Percentiles rank a stretch among this genome's conserved stretches.
Conservation (phyloP, 1,140 invertebrate genomes). For the Nephila pilipes region DNA sequence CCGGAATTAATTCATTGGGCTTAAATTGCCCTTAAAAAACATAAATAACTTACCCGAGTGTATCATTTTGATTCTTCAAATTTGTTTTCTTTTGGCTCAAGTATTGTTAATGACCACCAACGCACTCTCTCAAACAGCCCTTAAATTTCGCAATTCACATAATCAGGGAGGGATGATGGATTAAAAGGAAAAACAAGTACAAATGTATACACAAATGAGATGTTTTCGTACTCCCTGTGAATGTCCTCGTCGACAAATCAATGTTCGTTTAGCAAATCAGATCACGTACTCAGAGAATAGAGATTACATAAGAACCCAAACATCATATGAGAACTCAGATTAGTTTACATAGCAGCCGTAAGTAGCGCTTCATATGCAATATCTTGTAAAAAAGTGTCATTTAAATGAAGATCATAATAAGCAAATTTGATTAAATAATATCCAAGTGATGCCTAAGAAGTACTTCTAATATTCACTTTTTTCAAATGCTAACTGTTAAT, state of each 20-base stretch:
- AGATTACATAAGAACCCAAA: not conserved
- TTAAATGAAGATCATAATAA: too few relatives aligned
- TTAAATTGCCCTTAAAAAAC: slow-evolving; percentile 81
- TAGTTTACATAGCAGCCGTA: not conserved
- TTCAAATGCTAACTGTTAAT: too few relatives aligned
- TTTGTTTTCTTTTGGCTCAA: slow-evolving; percentile 38
- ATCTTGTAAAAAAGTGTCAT: too few relatives aligned
- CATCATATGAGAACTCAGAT: not conserved
- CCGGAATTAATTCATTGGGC: too few relatives aligned
- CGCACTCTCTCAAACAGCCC: slow-evolving; percentile 62
- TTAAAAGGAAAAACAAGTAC: slow-evolving; percentile 17
- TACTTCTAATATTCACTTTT: too few relatives aligned
- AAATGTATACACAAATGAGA: slow-evolving; percentile 3
- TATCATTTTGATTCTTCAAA: slow-evolving; percentile 2
- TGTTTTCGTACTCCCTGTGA: not conserved
- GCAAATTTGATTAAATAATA: too few relatives aligned
- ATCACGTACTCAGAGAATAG: not conserved
- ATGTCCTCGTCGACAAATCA: slow-evolving; percentile 34
- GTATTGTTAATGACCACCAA: slow-evolving; percentile 51
- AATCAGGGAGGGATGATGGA: slow-evolving; percentile 47
- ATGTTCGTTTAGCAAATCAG: not conserved
- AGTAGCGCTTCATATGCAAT: not conserved
- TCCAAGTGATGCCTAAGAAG: too few relatives aligned
- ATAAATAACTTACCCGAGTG: slow-evolving; percentile 2
- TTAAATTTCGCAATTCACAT: slow-evolving; percentile 61